Percentiles rank a stretch among this genome's conserved stretches.
Evolutionary conservation across 2,888 invertebrate genomes (phyloP).

Genomic region (Argyresthia albistria): DNA sequence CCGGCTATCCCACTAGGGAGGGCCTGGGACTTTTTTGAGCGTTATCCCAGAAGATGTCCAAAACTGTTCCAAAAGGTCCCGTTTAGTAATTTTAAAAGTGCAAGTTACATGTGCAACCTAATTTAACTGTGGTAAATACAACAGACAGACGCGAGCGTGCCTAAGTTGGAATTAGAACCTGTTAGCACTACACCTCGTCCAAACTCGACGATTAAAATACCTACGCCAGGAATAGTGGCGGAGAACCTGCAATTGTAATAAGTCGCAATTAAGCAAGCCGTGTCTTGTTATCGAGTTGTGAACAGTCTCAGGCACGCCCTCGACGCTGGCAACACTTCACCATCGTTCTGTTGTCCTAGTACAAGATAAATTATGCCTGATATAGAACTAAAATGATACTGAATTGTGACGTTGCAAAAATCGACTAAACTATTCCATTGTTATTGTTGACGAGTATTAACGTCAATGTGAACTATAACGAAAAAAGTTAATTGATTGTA

Average conservation of each 20-base stretch:
- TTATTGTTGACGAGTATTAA: too few species aligned
- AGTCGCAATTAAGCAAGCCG: slow-evolving; percentile 71
- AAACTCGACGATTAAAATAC: slow-evolving; percentile 46
- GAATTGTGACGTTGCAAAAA: not conserved
- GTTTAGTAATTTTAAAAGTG: too few species aligned
- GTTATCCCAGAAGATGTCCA: too few species aligned
- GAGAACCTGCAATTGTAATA: slow-evolving; percentile 62
- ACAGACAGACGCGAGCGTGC: not conserved
- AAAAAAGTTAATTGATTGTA: too few species aligned
- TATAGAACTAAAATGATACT: too few species aligned
- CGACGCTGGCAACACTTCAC: not conserved
- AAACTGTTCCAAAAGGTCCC: too few species aligned
- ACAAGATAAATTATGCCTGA: too few species aligned
- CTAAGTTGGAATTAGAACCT: slow-evolving; percentile 20
- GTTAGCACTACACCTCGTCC: slow-evolving; percentile 53
- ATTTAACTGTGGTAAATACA: too few species aligned
- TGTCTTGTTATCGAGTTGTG: slow-evolving; percentile 69
- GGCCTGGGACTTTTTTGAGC: too few species aligned
- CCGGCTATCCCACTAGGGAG: too few species aligned
- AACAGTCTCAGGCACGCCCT: not conserved
- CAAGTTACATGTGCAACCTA: too few species aligned
- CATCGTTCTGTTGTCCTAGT: not conserved
- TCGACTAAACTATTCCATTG: not conserved
- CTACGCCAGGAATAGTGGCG: slow-evolving; percentile 35
- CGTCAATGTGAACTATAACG: too few species aligned